Evolutionary conservation across 1,140 invertebrate genomes (phyloP).

Genomic region (Parapsyche elsis): DNA sequence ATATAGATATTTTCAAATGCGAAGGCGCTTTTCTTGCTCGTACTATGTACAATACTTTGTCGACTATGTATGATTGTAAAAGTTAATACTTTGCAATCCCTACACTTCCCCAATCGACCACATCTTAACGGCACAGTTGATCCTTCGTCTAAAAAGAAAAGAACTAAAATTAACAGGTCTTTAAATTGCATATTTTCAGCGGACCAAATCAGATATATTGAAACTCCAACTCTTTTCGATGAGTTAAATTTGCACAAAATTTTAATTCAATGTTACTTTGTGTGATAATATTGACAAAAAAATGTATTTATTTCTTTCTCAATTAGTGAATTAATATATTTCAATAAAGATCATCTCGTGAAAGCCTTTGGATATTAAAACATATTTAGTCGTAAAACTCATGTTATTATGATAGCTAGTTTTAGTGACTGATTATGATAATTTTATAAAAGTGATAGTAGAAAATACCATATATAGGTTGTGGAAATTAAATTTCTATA

Average conservation of each 20-base stretch:
- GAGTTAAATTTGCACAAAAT: background rate
- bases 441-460: constrained; percentile 42
- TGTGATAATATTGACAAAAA: too few relatives aligned
- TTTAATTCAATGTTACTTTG: too few relatives aligned
- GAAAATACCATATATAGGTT: constrained; percentile 46
- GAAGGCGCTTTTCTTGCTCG: background rate
- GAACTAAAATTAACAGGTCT: too few relatives aligned
- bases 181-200: too few relatives aligned
- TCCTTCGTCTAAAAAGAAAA: too few relatives aligned
- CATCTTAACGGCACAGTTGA: too few relatives aligned
- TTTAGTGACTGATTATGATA: constrained; percentile 50
- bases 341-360: background rate
- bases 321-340: too few relatives aligned
- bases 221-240: too few relatives aligned
- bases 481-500: constrained; percentile 48
- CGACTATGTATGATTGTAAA: background rate
- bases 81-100: too few relatives aligned
- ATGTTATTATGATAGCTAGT: constrained; percentile 27
- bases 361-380: background rate
- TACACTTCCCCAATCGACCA: too few relatives aligned
- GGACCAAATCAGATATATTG: too few relatives aligned
- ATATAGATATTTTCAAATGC: background rate
- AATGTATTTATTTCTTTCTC: too few relatives aligned
- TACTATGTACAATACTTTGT: background rate
- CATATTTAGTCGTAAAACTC: constrained; percentile 23